Evolutionary conservation across 2,113 vertebrate genomes (phyloP).

Genomic region (Saccopteryx bilineata): DNA sequence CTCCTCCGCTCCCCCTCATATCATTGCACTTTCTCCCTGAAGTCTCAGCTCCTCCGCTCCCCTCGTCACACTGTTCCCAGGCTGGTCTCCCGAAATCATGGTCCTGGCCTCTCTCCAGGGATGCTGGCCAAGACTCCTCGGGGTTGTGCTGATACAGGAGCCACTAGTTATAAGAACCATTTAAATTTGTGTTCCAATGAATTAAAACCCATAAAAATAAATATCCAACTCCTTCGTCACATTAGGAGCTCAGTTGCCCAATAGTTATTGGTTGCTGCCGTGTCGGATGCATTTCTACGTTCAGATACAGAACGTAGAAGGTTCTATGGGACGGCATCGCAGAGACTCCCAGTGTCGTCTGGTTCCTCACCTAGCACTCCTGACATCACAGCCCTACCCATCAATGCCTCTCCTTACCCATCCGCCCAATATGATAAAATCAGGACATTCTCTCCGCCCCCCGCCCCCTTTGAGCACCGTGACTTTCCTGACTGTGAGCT

Average conservation of each 20-base stretch:
- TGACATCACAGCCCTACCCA: background rate
- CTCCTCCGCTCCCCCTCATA: background rate
- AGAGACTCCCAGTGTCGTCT: background rate
- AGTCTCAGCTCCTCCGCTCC: background rate
- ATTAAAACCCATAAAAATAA: background rate
- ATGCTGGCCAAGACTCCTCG: background rate
- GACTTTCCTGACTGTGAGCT: background rate
- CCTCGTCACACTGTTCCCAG: background rate
- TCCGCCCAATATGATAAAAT: background rate
- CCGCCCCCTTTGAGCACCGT: background rate
- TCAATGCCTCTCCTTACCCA: background rate
- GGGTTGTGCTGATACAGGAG: too few relatives aligned
- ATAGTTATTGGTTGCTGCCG: rapidly evolving
- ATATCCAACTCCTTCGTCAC: background rate
- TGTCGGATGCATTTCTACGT: background rate
- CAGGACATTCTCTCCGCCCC: background rate
- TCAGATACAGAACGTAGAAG: background rate
- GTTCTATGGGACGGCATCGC: rapidly evolving
- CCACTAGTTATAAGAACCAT: too few relatives aligned
- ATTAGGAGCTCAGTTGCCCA: background rate
- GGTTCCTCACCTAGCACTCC: background rate
- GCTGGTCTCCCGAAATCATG: background rate
- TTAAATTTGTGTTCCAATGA: background rate
- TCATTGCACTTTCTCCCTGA: background rate
- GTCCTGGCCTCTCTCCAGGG: background rate